Percentiles rank a stretch among this genome's conserved stretches.
phyloP scores from a whole-genome alignment of 2,888 invertebrate species.

The Chymomyza caudatula region DNA sequence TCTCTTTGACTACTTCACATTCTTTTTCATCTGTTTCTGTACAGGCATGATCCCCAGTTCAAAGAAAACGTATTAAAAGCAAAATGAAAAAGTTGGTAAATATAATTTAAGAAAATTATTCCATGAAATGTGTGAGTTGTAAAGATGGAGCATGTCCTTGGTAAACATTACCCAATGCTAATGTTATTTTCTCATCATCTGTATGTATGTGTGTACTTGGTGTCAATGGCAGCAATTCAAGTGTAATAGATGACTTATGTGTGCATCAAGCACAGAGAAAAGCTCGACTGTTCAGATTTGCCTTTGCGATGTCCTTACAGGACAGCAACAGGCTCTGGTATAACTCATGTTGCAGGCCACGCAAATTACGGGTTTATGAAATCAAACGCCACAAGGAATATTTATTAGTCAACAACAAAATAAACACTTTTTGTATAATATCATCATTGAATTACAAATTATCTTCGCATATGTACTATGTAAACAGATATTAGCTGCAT shows the following conservation, averaged over 20 bases:
- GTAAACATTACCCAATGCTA: slow-evolving; percentile 12
- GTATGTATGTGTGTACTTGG: neutral
- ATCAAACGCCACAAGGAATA: neutral
- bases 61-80: slow-evolving; percentile 28
- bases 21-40: slow-evolving; percentile 17
- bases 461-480: neutral
- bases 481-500: neutral
- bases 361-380: too few species aligned
- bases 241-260: slow-evolving; percentile 27
- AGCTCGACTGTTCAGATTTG: too few species aligned
- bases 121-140: neutral
- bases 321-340: too few species aligned
- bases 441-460: neutral
- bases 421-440: neutral
- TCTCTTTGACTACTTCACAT: neutral
- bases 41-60: slow-evolving; percentile 11
- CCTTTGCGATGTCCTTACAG: too few species aligned
- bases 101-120: neutral
- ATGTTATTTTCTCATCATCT: slow-evolving; percentile 20
- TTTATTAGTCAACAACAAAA: neutral
- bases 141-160: neutral
- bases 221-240: slow-evolving; percentile 13
- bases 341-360: too few species aligned
- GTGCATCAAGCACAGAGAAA: neutral
- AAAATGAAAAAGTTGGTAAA: slow-evolving; percentile 3